These are phyloP conservation scores for Microplitis manilae DNA, from an alignment of 2,888 invertebrate genomes.

Conservation along the genomic window DNA sequence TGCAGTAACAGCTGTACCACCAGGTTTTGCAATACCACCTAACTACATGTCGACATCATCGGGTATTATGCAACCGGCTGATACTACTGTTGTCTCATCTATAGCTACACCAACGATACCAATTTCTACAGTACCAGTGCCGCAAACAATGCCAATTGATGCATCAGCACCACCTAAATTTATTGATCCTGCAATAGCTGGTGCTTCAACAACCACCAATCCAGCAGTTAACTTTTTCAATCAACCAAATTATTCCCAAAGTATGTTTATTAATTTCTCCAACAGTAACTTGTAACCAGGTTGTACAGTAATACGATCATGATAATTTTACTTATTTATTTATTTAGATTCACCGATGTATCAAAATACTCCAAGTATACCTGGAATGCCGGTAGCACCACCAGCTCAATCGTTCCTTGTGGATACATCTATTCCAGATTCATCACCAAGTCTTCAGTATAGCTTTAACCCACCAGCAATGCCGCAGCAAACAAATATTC, in stretches of 20 bases:
- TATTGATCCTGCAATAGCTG: conserved; percentile 74
- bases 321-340: conserved; percentile 27
- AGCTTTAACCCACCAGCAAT: conserved; percentile 51
- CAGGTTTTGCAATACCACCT: conserved; percentile 60
- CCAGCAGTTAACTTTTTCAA: conserved; percentile 58
- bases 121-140: conserved; percentile 47
- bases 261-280: conserved; percentile 54
- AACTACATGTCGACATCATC: conserved; percentile 53
- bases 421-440: conserved; percentile 37
- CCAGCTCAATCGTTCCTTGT: conserved; percentile 51
- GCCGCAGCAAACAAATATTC: conserved; percentile 46
- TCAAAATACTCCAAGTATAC: conserved; percentile 64
- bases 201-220: conserved; percentile 71
- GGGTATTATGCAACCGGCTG: conserved; percentile 11
- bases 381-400: conserved; percentile 66
- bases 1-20: conserved; percentile 53
- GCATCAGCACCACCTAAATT: background rate
- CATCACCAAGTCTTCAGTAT: conserved; percentile 44
- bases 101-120: conserved; percentile 49
- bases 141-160: conserved; percentile 21
- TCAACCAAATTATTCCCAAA: conserved; percentile 53
- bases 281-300: too few species aligned
- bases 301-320: too few species aligned
- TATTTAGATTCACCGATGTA: conserved; percentile 47
- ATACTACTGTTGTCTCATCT: conserved; percentile 30